Conservation (phyloP, 2,113 vertebrate species). For the Siphamia tubifer region DNA sequence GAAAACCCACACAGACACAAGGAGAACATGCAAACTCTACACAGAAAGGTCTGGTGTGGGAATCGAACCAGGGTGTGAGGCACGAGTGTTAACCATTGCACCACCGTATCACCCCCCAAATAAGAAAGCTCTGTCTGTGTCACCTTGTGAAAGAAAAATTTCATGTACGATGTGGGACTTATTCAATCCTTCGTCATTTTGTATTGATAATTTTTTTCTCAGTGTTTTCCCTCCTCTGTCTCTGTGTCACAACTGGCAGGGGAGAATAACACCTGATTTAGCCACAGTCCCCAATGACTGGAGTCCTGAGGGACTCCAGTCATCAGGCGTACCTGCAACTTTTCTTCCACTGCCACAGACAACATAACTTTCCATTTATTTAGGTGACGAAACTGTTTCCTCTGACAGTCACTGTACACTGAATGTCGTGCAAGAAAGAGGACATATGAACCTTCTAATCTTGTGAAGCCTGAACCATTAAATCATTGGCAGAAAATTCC, state of each 20-base stretch:
- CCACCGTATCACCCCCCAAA: too few species aligned
- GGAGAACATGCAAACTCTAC: too few species aligned
- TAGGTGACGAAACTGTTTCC: constrained; percentile 62
- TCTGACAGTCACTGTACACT: background rate
- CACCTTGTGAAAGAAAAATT: constrained; percentile 15
- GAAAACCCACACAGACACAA: too few species aligned
- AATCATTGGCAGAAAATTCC: too few species aligned
- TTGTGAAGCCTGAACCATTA: too few species aligned
- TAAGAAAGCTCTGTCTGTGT: constrained; percentile 11
- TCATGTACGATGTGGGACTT: background rate
- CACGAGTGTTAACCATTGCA: too few species aligned
- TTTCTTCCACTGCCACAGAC: constrained; percentile 19
- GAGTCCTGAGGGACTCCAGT: constrained; percentile 41
- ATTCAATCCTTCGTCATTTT: constrained; percentile 36
- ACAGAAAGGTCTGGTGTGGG: too few species aligned
- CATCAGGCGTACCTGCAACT: constrained; percentile 33
- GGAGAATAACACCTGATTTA: constrained; percentile 36
- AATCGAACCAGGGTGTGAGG: too few species aligned
- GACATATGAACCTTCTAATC: background rate
- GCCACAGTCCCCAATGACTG: constrained; percentile 27
- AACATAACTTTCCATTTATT: constrained; percentile 60
- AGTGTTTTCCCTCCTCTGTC: constrained; percentile 3
- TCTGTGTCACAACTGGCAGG: constrained; percentile 20
- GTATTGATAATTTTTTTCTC: background rate
- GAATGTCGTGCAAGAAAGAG: background rate